Percentiles rank a stretch among this genome's conserved stretches.
Evolutionary conservation across 2,113 vertebrate genomes (phyloP).

Genomic region (Archilochus colubris): DNA sequence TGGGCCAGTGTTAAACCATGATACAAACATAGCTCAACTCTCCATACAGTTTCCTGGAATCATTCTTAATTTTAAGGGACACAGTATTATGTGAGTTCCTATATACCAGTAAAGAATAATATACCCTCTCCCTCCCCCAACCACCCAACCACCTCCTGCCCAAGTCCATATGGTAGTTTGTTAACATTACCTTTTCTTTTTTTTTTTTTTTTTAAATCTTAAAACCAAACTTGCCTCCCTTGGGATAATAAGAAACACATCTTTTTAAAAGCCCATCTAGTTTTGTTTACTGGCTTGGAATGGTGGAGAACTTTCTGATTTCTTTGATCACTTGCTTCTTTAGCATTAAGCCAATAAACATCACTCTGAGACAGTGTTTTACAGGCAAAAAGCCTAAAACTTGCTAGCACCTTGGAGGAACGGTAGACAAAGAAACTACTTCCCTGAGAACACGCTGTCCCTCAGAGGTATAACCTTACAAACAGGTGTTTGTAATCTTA

Average conservation of each 20-base stretch:
- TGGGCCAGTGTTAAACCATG: too few relatives aligned
- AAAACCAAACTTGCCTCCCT: not conserved
- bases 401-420: not conserved
- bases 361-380: not conserved
- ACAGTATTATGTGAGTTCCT: not conserved
- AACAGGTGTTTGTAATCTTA: not conserved
- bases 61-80: not conserved
- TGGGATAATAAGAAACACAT: not conserved
- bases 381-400: not conserved
- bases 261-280: not conserved
- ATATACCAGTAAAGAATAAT: not conserved
- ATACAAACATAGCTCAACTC: not conserved
- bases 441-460: not conserved
- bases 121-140: too few relatives aligned
- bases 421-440: not conserved
- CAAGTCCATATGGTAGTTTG: not conserved
- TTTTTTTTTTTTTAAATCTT: not conserved
- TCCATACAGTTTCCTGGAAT: not conserved
- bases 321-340: not conserved
- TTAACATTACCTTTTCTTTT: not conserved
- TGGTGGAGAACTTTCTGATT: not conserved
- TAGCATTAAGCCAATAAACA: not conserved
- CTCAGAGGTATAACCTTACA: not conserved
- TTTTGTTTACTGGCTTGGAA: not conserved
- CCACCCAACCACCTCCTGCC: too few relatives aligned